phyloP scores from a whole-genome alignment of 2,113 vertebrate species.

The Hucho hucho region DNA sequence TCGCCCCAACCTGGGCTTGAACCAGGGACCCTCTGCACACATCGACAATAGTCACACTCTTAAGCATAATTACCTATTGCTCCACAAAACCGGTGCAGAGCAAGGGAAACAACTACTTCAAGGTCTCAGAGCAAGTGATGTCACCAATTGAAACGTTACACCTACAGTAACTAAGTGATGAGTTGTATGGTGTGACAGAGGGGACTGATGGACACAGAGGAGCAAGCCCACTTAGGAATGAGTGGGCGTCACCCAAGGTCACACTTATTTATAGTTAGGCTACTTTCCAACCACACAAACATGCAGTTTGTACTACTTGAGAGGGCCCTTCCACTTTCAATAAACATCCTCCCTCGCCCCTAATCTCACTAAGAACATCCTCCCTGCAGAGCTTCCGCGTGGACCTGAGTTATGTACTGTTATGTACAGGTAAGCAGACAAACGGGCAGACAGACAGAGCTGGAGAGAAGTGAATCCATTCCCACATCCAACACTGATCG shows the following conservation, averaged over 20 bases:
- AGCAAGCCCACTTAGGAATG: slow-evolving; percentile 17
- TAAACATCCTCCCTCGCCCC: slow-evolving; percentile 38
- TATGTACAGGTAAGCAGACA: not conserved
- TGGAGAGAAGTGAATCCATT: not conserved
- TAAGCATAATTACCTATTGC: too few relatives aligned
- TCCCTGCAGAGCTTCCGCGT: not conserved
- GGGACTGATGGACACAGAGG: slow-evolving; percentile 10
- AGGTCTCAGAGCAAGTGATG: too few relatives aligned
- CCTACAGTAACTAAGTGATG: too few relatives aligned
- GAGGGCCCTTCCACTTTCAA: slow-evolving; percentile 10
- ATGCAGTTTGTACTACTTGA: not conserved
- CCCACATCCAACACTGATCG: not conserved
- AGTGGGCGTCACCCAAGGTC: not conserved
- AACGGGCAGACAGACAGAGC: not conserved
- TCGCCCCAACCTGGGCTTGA: too few relatives aligned
- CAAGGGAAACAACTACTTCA: too few relatives aligned
- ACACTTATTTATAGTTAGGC: not conserved
- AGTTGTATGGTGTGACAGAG: not conserved
- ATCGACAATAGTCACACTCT: too few relatives aligned
- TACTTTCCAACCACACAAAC: not conserved
- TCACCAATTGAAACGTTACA: too few relatives aligned
- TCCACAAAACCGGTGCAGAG: too few relatives aligned
- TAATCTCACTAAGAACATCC: not conserved
- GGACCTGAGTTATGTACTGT: not conserved
- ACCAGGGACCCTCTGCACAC: too few relatives aligned